Percentiles rank a stretch among this genome's conserved stretches.
Evolutionary conservation across 2,797 vertebrate genomes (phyloP).

Genomic region (Parambassis ranga): DNA sequence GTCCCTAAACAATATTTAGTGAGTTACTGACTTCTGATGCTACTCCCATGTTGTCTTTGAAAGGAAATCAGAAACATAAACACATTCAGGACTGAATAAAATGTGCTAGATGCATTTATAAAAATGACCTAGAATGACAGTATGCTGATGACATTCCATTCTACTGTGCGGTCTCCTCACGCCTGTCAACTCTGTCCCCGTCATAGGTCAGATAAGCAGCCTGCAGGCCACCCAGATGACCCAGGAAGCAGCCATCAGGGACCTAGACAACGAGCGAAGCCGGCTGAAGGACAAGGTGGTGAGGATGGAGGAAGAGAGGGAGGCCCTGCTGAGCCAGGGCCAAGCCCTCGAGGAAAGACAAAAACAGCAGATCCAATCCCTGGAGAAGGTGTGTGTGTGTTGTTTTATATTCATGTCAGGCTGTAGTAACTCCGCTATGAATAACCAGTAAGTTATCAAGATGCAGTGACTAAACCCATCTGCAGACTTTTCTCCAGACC

Average conservation of each 20-base stretch:
- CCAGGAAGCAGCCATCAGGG: constrained; percentile 95
- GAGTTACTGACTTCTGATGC: too few species aligned
- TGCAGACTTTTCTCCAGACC: constrained; percentile 8
- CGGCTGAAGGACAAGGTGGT: constrained; percentile 91
- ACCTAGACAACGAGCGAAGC: constrained; percentile 94
- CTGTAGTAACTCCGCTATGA: constrained; percentile 26
- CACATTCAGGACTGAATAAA: background rate
- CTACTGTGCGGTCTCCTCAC: background rate
- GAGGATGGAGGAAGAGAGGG: constrained; percentile 92
- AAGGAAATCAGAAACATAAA: too few species aligned
- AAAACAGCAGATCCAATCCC: constrained; percentile 88
- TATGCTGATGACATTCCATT: background rate
- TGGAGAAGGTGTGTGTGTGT: constrained; percentile 88
- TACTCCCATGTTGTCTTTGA: too few species aligned
- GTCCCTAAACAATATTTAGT: too few species aligned
- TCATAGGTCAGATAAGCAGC: constrained; percentile 94
- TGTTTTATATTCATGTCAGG: constrained; percentile 40
- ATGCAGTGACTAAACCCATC: constrained; percentile 22
- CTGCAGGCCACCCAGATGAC: constrained; percentile 98
- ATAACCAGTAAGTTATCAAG: constrained; percentile 42
- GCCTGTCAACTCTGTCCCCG: background rate
- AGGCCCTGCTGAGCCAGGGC: constrained; percentile 88
- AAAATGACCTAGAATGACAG: background rate
- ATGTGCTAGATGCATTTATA: background rate
- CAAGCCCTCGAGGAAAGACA: constrained; percentile 92